Base-by-base conservation (phyloP, 1,140 invertebrate species). In the Elysia chlorotica region DNA sequence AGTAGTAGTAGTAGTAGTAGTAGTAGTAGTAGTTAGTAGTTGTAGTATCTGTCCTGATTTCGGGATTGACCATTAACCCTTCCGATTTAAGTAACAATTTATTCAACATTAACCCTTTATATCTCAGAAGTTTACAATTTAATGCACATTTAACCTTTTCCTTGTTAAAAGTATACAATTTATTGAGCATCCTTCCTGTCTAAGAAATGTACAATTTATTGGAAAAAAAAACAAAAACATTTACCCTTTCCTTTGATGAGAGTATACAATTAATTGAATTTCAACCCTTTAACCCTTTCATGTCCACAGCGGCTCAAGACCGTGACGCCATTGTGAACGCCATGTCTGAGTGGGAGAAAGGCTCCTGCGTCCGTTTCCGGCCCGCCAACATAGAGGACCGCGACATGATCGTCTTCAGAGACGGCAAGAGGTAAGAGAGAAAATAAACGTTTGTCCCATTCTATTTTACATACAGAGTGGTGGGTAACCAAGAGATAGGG, bases 331-430 rank as follows among this genome's bases (percentile, higher is more conserved):
- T 78, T 17, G 21, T 75, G n/a, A 37, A 36, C 21, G 72, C 78
- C 36, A 76, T 79, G 73, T 41, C 61, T 23, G 78, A 77, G 28
- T 79, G 73, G 73, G 68, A 77, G 53, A 67, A 62, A 25, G 61
- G 59, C 23, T 77, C 78, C 21, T 79, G 78, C 67, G 41, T 79
- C 25, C 54, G 75, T n/a, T 79, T 79, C 68, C 56, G 72, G n/a
- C 73, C 48, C 5, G 73, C 75, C 53, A 75, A 5, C 21, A n/a
- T 38, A 6, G 36, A 61, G 2, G 75, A 79, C 54, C 38, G 25
- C 19, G 67, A 79, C 54, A 19, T 73, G 19, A 67, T 79, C 6
- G 25, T 71, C n/a, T 70, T 79, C 36, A 41, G 38, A 28, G 72
- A 79, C 48, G 78, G 78, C 35, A 35, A 33, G 19, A 76, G 73